Percentiles rank a stretch among this genome's conserved stretches.
phyloP scores from a whole-genome alignment of 2,797 vertebrate genomes.

The Phrynocephalus forsythii region DNA sequence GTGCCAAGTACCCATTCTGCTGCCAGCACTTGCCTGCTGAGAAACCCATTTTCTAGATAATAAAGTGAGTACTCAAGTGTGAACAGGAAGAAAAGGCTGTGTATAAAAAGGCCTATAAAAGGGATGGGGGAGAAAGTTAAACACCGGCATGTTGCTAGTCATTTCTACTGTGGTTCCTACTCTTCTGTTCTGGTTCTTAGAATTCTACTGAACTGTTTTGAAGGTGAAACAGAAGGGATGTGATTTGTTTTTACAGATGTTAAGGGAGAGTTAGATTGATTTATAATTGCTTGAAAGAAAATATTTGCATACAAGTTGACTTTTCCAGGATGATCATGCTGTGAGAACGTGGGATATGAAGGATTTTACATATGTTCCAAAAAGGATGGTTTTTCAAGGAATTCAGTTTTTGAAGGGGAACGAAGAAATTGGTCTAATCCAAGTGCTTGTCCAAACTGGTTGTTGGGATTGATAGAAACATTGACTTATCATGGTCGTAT shows the following conservation, averaged over 20 bases:
- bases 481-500: background rate
- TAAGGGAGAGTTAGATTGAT: constrained; percentile 24
- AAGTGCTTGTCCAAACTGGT: no score
- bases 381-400: background rate
- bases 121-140: constrained; percentile 52
- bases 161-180: background rate
- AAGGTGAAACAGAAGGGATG: constrained; percentile 9
- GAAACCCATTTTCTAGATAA: constrained; percentile 81
- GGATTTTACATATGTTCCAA: background rate
- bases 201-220: constrained; percentile 17
- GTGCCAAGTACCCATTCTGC: constrained; percentile 66
- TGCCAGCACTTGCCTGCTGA: constrained; percentile 76
- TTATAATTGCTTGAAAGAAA: background rate
- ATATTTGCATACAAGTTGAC: background rate
- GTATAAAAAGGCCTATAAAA: constrained; percentile 49
- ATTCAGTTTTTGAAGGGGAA: background rate
- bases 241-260: constrained; percentile 28
- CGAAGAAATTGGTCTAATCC: no score
- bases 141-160: constrained; percentile 67
- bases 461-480: no score
- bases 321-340: background rate
- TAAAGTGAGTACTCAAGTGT: constrained; percentile 77
- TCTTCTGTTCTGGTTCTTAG: background rate
- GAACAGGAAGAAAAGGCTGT: constrained; percentile 58
- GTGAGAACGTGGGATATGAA: background rate